A percentile compares a stretch with the other conserved stretches of the same genome.
phyloP scores from a whole-genome alignment of 2,797 vertebrate species.

The Ctenopoma kingsleyae region DNA sequence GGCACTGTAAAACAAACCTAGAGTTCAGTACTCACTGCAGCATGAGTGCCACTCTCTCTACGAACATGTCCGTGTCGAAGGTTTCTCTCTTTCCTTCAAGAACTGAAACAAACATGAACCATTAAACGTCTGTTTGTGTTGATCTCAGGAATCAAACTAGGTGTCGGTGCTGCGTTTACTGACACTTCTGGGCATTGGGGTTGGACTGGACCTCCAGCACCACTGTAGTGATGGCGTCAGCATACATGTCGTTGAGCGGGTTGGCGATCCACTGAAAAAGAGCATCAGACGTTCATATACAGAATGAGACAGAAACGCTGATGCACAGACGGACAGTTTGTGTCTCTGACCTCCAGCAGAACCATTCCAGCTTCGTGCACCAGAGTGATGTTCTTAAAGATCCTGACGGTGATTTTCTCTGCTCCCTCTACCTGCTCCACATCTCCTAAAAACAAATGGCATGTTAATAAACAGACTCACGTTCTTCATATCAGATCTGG shows the following conservation, averaged over 20 bases:
- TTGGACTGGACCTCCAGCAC: slow-evolving; percentile 96
- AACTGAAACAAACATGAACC: slow-evolving; percentile 63
- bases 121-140: neutral
- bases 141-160: neutral
- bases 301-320: no score
- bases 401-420: slow-evolving; percentile 91
- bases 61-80: slow-evolving; percentile 88
- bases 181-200: slow-evolving; percentile 94
- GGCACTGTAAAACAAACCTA: slow-evolving; percentile 1
- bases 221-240: slow-evolving; percentile 93
- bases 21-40: slow-evolving; percentile 89
- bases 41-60: slow-evolving; percentile 92
- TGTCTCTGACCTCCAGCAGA: slow-evolving; percentile 89
- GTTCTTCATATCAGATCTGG: no score
- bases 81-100: slow-evolving; percentile 82
- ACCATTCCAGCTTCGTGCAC: slow-evolving; percentile 93
- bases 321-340: neutral
- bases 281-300: neutral
- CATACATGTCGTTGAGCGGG: slow-evolving; percentile 97
- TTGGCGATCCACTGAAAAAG: slow-evolving; percentile 92
- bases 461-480: neutral
- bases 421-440: slow-evolving; percentile 94
- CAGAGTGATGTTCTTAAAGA: slow-evolving; percentile 93
- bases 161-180: neutral
- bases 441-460: slow-evolving; percentile 77